These are phyloP conservation scores for Ommatoiulus sabulosus DNA, from an alignment of 2,888 invertebrate genomes.

Conservation along the genomic window DNA sequence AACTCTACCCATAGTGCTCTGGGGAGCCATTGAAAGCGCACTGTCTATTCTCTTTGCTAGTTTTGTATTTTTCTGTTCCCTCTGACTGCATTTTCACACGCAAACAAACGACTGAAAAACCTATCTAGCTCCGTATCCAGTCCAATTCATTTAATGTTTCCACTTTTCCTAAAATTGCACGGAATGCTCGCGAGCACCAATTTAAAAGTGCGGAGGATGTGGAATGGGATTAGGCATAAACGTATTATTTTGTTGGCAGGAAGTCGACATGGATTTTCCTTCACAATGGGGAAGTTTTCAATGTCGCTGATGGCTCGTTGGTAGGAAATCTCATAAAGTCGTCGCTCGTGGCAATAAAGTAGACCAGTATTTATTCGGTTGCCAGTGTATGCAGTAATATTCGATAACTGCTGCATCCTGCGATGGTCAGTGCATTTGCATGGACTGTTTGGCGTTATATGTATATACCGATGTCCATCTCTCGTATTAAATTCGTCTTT, in stretches of 20 bases:
- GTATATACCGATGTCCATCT: neutral
- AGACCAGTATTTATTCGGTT: constrained; percentile 3
- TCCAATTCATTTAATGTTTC: constrained; percentile 48
- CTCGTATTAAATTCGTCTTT: neutral
- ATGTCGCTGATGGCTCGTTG: constrained; percentile 26
- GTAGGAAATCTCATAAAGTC: constrained; percentile 20
- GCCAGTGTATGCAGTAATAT: neutral
- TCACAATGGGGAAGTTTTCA: constrained; percentile 41
- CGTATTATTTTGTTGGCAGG: constrained; percentile 47
- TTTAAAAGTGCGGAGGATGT: constrained; percentile 48
- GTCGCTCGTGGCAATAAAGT: constrained; percentile 2
- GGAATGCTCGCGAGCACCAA: constrained; percentile 38
- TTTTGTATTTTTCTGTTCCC: constrained; percentile 41
- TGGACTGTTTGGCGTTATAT: no score
- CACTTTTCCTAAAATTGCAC: constrained; percentile 48
- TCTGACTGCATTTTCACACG: constrained; percentile 48
- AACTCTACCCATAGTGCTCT: constrained; percentile 38
- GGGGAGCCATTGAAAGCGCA: constrained; percentile 28
- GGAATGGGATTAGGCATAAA: constrained; percentile 48
- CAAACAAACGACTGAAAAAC: constrained; percentile 35
- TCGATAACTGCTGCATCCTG: neutral
- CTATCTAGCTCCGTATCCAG: constrained; percentile 46
- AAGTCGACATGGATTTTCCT: constrained; percentile 48
- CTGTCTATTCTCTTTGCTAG: constrained; percentile 11
- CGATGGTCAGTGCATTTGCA: neutral